Percentiles rank a stretch among this genome's conserved stretches.
Evolutionary conservation across 2,797 vertebrate genomes (phyloP).

Genomic region (Acipenser ruthenus): DNA sequence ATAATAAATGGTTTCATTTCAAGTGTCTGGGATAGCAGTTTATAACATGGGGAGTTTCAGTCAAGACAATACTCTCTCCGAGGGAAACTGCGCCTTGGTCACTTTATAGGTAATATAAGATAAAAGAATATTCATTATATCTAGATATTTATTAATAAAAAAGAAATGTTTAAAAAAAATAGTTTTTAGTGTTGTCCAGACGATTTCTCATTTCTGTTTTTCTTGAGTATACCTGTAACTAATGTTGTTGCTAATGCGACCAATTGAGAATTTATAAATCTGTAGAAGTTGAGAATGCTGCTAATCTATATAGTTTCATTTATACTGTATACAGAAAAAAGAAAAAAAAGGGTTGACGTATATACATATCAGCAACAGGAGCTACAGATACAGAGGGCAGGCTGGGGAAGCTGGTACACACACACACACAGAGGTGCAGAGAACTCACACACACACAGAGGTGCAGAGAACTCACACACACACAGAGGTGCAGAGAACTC

Average conservation of each 20-base stretch:
- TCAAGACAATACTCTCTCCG: slow-evolving; percentile 1
- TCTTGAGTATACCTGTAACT: slow-evolving; percentile 22
- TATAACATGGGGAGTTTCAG: too few species aligned
- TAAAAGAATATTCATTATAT: slow-evolving; percentile 27
- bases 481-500: too few species aligned
- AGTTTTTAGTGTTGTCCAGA: slow-evolving; percentile 55
- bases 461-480: too few species aligned
- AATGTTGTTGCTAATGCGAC: slow-evolving; percentile 57
- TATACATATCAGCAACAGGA: slow-evolving; percentile 54
- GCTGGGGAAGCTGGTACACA: slow-evolving; percentile 16
- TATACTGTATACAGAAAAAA: slow-evolving; percentile 42
- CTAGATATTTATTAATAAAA: slow-evolving; percentile 27
- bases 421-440: too few species aligned
- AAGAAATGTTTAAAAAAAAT: slow-evolving; percentile 17
- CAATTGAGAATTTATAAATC: slow-evolving; percentile 34
- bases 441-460: too few species aligned
- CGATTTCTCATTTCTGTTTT: slow-evolving; percentile 46
- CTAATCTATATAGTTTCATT: slow-evolving; percentile 61
- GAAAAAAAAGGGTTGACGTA: slow-evolving; percentile 37
- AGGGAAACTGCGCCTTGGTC: slow-evolving; percentile 49
- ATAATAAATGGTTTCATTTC: slow-evolving; percentile 14
- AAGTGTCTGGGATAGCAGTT: too few species aligned
- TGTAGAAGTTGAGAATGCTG: slow-evolving; percentile 59
- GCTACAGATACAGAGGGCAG: slow-evolving; percentile 18
- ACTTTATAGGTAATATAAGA: slow-evolving; percentile 55